phyloP scores from a whole-genome alignment of 1,140 invertebrate species.

The Bombus waltoni region DNA sequence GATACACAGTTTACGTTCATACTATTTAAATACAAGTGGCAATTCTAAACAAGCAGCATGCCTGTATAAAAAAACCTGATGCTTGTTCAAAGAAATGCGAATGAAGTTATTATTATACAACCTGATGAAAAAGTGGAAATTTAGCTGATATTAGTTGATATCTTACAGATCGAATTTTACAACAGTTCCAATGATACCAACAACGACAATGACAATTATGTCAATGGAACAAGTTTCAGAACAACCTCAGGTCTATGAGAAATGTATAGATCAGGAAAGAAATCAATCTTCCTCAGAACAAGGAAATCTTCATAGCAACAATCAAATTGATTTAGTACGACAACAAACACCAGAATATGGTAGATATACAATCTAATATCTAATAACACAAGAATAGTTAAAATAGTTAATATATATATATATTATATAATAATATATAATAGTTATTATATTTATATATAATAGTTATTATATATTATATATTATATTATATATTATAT shows the following conservation, averaged over 20 bases:
- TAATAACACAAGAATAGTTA: not conserved
- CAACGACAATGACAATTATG: slow-evolving; percentile 32
- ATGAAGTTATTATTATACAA: not conserved
- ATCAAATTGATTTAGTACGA: slow-evolving; percentile 12
- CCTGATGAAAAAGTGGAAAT: slow-evolving; percentile 26
- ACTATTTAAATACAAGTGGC: no score
- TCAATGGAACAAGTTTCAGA: slow-evolving; percentile 32
- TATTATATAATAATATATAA: no score
- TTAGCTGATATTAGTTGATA: slow-evolving; percentile 18
- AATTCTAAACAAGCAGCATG: no score
- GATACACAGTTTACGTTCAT: no score
- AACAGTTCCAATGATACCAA: not conserved
- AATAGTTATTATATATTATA: no score
- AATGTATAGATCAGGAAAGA: slow-evolving; percentile 17
- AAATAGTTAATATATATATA: no score
- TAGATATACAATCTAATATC: slow-evolving; percentile 2
- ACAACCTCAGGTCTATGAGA: slow-evolving; percentile 26
- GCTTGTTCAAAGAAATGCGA: no score
- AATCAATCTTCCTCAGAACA: slow-evolving; percentile 23
- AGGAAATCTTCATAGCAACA: slow-evolving; percentile 42
- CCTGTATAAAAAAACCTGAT: no score
- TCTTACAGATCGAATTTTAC: slow-evolving; percentile 38
- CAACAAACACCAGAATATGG: slow-evolving; percentile 46
- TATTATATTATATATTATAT: no score
- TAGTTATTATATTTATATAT: no score